A percentile compares a stretch with the other conserved stretches of the same genome.
phyloP scores from a whole-genome alignment of 2,113 vertebrate genomes.

The Penelope pileata region DNA sequence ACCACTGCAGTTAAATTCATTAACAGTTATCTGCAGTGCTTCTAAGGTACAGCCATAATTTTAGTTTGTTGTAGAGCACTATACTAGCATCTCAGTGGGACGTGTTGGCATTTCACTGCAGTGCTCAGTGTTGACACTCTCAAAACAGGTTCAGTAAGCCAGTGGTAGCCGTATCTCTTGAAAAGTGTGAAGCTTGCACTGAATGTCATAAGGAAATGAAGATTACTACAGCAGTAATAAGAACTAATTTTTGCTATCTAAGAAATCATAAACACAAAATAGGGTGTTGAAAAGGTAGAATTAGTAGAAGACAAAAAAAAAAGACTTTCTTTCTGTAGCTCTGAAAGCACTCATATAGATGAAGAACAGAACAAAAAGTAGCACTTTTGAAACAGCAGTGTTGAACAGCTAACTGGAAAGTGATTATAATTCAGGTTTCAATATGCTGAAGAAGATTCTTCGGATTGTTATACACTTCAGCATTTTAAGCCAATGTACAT shows the following conservation, averaged over 20 bases:
- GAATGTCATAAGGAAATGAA: neutral
- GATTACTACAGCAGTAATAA: neutral
- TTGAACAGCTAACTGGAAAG: neutral
- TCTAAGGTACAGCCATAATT: neutral
- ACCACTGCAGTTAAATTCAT: neutral
- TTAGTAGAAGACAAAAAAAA: neutral
- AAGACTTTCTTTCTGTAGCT: neutral
- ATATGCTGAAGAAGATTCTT: neutral
- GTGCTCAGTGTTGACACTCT: neutral
- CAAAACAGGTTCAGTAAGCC: neutral
- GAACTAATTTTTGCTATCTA: neutral
- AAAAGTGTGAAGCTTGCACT: neutral
- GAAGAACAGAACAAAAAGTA: neutral
- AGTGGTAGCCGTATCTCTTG: neutral
- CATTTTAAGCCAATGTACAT: neutral
- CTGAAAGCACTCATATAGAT: neutral
- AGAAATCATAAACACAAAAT: neutral
- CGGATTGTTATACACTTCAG: neutral
- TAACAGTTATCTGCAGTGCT: neutral
- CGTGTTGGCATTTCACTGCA: neutral
- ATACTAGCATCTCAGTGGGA: neutral
- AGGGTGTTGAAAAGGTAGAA: neutral
- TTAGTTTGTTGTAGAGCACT: neutral
- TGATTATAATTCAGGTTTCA: neutral
- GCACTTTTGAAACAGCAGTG: neutral